These are phyloP conservation scores for Cinara cedri DNA, from an alignment of 2,888 invertebrate species.

Conservation along the genomic window DNA sequence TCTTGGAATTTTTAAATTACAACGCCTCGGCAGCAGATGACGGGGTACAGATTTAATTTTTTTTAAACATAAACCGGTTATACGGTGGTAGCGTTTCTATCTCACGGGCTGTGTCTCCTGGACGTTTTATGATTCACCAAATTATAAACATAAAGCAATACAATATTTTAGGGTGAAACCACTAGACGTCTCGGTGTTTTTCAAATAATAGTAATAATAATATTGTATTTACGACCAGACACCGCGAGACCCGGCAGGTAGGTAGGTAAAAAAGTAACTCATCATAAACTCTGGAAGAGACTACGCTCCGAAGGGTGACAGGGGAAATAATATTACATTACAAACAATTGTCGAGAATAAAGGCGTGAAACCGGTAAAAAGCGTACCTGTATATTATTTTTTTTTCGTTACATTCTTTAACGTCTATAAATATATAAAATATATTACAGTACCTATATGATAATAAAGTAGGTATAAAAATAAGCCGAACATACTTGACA, in stretches of 20 bases:
- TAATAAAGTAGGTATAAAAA: too few relatives aligned
- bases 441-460: too few relatives aligned
- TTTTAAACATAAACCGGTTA: conserved; percentile 48
- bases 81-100: conserved; percentile 10
- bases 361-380: background rate
- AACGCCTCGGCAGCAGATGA: conserved; percentile 9
- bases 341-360: background rate
- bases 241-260: background rate
- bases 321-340: background rate
- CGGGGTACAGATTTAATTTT: conserved; percentile 38
- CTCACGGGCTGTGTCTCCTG: background rate
- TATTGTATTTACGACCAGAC: conserved; percentile 11
- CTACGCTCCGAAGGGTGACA: background rate
- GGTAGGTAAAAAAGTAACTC: background rate
- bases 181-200: conserved; percentile 39
- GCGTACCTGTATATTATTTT: too few relatives aligned
- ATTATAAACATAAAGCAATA: conserved; percentile 29
- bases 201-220: conserved; percentile 8
- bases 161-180: conserved; percentile 45
- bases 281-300: background rate
- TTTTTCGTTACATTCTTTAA: too few relatives aligned
- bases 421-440: too few relatives aligned
- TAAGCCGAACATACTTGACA: too few relatives aligned
- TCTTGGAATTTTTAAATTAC: conserved; percentile 56
- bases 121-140: conserved; percentile 6